phyloP scores from a whole-genome alignment of 2,113 vertebrate genomes.

The Megaptera novaeangliae region DNA sequence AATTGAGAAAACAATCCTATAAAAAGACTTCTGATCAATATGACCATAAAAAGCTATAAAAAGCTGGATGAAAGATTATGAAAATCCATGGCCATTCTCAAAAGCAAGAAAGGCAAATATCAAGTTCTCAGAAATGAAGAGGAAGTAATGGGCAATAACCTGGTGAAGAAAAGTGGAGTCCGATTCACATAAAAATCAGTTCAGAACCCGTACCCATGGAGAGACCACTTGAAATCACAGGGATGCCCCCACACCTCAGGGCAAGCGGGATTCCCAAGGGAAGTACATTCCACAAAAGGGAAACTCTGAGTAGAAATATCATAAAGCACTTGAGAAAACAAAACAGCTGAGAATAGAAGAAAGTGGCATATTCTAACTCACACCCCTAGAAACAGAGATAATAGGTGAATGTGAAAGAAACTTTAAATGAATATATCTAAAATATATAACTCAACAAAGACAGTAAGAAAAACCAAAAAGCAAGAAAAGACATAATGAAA shows the following conservation, averaged over 20 bases:
- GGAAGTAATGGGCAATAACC: fast-evolving
- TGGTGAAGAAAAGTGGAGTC: fast-evolving
- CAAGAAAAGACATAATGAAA: neutral
- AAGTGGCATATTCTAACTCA: neutral
- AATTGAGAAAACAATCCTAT: neutral
- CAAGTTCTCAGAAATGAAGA: neutral
- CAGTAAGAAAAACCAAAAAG: neutral
- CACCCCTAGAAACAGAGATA: neutral
- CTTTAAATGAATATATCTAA: neutral
- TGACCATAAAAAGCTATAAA: neutral
- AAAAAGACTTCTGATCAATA: neutral
- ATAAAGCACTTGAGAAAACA: neutral
- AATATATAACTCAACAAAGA: neutral
- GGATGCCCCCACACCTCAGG: fast-evolving
- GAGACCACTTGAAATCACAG: neutral
- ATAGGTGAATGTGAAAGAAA: neutral
- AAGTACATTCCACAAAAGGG: fast-evolving
- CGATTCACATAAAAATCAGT: too few relatives aligned
- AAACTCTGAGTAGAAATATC: neutral
- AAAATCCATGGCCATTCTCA: neutral
- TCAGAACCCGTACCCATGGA: fast-evolving
- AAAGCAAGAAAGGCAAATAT: neutral
- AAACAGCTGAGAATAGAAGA: neutral
- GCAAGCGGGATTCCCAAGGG: neutral
- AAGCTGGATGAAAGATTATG: neutral